phyloP scores from a whole-genome alignment of 2,888 invertebrate species.

The Rotaria socialis region DNA sequence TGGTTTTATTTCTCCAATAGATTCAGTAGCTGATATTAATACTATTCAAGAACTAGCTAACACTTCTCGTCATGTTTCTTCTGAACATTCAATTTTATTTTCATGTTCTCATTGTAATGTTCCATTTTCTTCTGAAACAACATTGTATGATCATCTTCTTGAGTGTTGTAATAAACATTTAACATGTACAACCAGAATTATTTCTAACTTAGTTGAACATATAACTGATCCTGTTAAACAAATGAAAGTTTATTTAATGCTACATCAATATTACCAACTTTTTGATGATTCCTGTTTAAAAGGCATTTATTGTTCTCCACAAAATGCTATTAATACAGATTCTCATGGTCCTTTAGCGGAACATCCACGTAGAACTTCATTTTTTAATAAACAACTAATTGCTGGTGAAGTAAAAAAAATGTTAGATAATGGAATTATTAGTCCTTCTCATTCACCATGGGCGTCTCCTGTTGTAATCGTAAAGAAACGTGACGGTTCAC shows the following conservation, averaged over 20 bases:
- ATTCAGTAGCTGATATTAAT: neutral
- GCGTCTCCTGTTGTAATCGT: neutral
- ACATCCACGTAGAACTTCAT: neutral
- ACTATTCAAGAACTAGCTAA: neutral
- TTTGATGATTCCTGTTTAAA: neutral
- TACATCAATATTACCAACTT: neutral
- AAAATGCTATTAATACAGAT: neutral
- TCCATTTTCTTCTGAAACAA: neutral
- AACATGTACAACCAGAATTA: no score
- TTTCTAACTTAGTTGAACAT: no score
- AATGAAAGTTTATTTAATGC: neutral
- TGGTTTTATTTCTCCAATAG: neutral
- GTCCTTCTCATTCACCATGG: neutral
- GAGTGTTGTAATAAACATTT: neutral
- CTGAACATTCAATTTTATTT: neutral
- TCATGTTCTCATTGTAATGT: neutral
- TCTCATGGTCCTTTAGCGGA: neutral
- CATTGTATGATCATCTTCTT: neutral
- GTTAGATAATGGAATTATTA: neutral
- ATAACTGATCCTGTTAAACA: neutral
- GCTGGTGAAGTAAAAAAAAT: neutral
- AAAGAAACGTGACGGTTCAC: neutral
- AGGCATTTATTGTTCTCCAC: neutral
- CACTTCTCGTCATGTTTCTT: neutral
- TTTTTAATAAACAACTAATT: neutral